Conservation (phyloP, 2,888 invertebrate species). For the Agrotis exclamationis region DNA sequence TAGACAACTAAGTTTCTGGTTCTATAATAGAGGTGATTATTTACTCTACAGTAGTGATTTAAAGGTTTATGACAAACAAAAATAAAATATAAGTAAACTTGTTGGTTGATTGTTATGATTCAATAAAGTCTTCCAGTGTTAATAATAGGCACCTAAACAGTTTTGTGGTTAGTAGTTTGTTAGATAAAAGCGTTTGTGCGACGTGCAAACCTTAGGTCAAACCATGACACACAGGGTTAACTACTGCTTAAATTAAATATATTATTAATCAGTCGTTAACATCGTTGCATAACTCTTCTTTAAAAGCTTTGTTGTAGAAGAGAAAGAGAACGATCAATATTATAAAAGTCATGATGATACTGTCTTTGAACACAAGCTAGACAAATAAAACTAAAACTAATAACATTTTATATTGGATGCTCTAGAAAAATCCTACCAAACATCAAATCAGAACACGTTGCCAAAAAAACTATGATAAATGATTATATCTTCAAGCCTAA, state of each 20-base stretch:
- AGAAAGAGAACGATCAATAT: not conserved
- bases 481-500: constrained; percentile 35
- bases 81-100: not conserved
- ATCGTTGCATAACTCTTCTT: no score
- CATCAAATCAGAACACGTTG: constrained; percentile 8
- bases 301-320: no score
- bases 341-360: no score
- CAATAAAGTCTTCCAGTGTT: not conserved
- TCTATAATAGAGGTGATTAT: no score
- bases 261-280: no score
- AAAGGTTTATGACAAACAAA: not conserved
- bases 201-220: constrained; percentile 17
- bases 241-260: constrained; percentile 5
- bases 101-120: not conserved
- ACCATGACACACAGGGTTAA: constrained; percentile 23
- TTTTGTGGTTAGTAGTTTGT: constrained; percentile 28
- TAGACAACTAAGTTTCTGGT: no score
- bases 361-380: no score
- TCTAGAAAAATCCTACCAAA: constrained; percentile 8
- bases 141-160: constrained; percentile 1
- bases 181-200: constrained; percentile 3
- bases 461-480: constrained; percentile 42
- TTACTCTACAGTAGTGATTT: no score
- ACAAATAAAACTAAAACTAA: no score
- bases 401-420: not conserved